Base-by-base conservation (phyloP, 1,140 invertebrate genomes). In the Lerema accius region DNA sequence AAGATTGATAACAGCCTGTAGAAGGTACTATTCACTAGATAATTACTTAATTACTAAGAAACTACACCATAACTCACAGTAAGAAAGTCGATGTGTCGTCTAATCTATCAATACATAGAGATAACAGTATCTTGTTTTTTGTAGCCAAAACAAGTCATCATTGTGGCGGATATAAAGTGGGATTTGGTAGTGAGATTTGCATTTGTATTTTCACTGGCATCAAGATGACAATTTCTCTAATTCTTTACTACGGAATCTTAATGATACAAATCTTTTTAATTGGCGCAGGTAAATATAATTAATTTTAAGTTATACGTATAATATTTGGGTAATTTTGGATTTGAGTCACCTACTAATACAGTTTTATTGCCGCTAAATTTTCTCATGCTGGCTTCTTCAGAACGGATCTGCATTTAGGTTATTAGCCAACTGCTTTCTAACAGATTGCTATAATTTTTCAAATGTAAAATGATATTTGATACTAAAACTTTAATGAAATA, bases 81-180 rank as follows among this genome's bases (percentile, higher is more conserved):
- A n/a, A n/a, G n/a, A 51, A 19, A 71, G 73, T 70, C 56, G 67
- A 37, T 66, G 45, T 73, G 65, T 70, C 66, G 63, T 28, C 48
- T 35, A 40, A 55, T 55, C 56, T 15, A 67, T 73, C 45, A 67
- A 73, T 70, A 72, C 76, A 69, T 69, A 74, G 76, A 71, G 73
- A 69, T 66, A 73, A 66, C 73, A 73, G 78, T 76, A 78, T 65
- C 45, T 35, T 23, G 13, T n/a, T 28, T 46, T 64, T 61, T 71
- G 70, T 72, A 69, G 42, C 55, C 40, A 65, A 69, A 78, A 78
- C 67, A 72, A 53, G 73, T 76, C 69, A 71, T 74, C 71, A 72
- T 63, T 61, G 51, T 58, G 61, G 35, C 45, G 65, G 63, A 80
- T 82, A 80, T 76, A 80, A 74, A 67, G 59, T 71, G 74, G 63